A percentile compares a stretch with the other conserved stretches of the same genome.
These are phyloP conservation scores for Gambusia yucatana DNA, from an alignment of 2,797 vertebrate genomes.

Conservation along the genomic window DNA sequence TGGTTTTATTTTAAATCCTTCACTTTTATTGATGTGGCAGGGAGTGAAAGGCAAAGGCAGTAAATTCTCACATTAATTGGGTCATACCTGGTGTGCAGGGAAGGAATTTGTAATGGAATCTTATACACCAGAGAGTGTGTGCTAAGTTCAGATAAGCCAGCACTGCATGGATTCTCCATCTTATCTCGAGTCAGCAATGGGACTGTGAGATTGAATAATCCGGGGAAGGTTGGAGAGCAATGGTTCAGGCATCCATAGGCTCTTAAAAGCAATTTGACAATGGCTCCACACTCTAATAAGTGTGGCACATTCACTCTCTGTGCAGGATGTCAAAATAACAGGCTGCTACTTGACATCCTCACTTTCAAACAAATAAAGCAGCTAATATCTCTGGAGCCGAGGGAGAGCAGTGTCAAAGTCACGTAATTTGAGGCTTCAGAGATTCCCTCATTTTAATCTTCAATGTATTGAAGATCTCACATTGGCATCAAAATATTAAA, in stretches of 20 bases:
- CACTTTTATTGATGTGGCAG: slow-evolving; percentile 72
- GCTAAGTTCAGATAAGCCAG: slow-evolving; percentile 89
- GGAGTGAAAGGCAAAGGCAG: slow-evolving; percentile 58
- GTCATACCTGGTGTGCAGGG: slow-evolving; percentile 79
- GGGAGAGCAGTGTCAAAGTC: slow-evolving; percentile 33
- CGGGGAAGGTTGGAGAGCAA: slow-evolving; percentile 76
- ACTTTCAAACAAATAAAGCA: slow-evolving; percentile 48
- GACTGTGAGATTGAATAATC: slow-evolving; percentile 83
- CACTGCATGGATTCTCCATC: slow-evolving; percentile 85
- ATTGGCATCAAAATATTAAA: background rate
- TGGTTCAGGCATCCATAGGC: slow-evolving; percentile 78
- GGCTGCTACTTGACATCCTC: slow-evolving; percentile 46
- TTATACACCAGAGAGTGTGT: slow-evolving; percentile 82
- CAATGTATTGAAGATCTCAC: background rate
- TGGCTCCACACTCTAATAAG: slow-evolving; percentile 71
- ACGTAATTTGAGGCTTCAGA: slow-evolving; percentile 13
- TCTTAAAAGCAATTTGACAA: slow-evolving; percentile 81
- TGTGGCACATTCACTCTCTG: slow-evolving; percentile 58
- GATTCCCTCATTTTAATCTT: slow-evolving; percentile 7
- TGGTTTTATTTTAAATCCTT: slow-evolving; percentile 60
- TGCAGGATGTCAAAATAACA: slow-evolving; percentile 58
- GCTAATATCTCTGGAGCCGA: slow-evolving; percentile 32
- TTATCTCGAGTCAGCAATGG: slow-evolving; percentile 82
- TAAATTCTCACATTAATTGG: slow-evolving; percentile 80
- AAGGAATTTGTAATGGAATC: slow-evolving; percentile 80